These are phyloP conservation scores for Pseudochaenichthys georgianus DNA, from an alignment of 2,797 vertebrate genomes.

Conservation along the genomic window DNA sequence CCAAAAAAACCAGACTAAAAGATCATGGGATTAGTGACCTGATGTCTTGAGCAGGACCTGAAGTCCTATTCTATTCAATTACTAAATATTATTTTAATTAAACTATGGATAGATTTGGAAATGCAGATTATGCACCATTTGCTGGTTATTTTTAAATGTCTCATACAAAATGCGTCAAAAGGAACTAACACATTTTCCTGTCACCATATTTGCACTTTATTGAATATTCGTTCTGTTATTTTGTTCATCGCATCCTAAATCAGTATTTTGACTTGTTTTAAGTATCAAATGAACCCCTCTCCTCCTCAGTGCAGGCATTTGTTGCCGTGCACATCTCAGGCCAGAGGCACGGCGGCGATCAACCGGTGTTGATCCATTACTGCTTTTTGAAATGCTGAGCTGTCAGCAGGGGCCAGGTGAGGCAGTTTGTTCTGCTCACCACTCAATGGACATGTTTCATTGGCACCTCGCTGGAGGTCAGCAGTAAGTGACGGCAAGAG, in stretches of 20 bases:
- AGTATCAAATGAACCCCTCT: slow-evolving; percentile 12
- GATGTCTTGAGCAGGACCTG: not conserved
- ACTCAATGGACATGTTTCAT: slow-evolving; percentile 79
- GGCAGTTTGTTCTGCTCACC: slow-evolving; percentile 77
- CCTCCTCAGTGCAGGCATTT: slow-evolving; percentile 19
- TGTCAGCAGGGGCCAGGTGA: slow-evolving; percentile 75
- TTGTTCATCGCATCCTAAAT: not conserved
- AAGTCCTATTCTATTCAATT: not conserved
- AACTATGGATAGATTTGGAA: not conserved
- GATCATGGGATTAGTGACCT: slow-evolving; percentile 5
- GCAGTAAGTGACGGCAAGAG: slow-evolving; percentile 72
- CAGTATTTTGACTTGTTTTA: slow-evolving; percentile 8
- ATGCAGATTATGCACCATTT: slow-evolving; percentile 4
- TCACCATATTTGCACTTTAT: not conserved
- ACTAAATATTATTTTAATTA: slow-evolving; percentile 18
- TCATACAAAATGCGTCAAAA: no score
- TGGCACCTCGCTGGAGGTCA: slow-evolving; percentile 80
- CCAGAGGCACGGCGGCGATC: slow-evolving; percentile 57
- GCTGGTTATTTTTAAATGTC: not conserved
- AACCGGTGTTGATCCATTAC: slow-evolving; percentile 66
- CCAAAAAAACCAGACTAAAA: slow-evolving; percentile 24
- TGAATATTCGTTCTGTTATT: not conserved
- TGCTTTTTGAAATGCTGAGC: slow-evolving; percentile 70
- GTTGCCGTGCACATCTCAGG: slow-evolving; percentile 38
- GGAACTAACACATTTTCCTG: not conserved